These are phyloP conservation scores for Chlorodrepanis virens DNA, from an alignment of 2,113 vertebrate genomes.

Conservation along the genomic window DNA sequence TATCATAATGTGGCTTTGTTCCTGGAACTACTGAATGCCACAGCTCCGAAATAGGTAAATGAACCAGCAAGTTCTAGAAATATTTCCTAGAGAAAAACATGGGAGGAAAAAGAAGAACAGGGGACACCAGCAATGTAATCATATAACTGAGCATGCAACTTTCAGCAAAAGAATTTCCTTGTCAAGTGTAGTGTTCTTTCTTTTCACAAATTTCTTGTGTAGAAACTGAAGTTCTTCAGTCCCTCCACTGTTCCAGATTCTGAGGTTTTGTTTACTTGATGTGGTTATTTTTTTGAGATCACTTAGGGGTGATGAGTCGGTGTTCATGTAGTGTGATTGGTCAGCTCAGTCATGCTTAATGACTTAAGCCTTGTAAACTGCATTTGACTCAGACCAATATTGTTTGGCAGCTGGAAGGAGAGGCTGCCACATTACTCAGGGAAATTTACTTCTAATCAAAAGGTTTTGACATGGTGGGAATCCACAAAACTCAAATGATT, in stretches of 20 bases:
- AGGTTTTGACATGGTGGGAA: background rate
- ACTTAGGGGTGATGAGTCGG: background rate
- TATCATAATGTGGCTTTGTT: background rate
- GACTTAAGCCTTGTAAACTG: background rate
- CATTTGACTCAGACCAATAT: background rate
- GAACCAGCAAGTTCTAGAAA: background rate
- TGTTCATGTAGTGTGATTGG: accelerated
- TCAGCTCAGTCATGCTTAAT: background rate
- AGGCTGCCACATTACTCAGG: background rate
- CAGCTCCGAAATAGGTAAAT: background rate
- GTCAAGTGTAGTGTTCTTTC: background rate
- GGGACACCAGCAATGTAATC: background rate
- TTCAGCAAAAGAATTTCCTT: background rate
- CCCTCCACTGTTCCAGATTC: background rate
- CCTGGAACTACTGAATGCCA: background rate
- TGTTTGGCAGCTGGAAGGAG: background rate
- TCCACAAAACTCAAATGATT: background rate
- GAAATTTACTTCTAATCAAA: background rate
- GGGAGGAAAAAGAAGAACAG: background rate
- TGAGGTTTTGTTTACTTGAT: background rate
- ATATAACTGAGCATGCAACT: background rate
- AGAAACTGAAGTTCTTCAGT: background rate
- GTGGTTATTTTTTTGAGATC: conserved; percentile 14
- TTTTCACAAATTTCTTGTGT: background rate
- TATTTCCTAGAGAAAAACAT: background rate